These are phyloP conservation scores for Merops nubicus DNA, from an alignment of 2,113 vertebrate genomes.

Conservation along the genomic window DNA sequence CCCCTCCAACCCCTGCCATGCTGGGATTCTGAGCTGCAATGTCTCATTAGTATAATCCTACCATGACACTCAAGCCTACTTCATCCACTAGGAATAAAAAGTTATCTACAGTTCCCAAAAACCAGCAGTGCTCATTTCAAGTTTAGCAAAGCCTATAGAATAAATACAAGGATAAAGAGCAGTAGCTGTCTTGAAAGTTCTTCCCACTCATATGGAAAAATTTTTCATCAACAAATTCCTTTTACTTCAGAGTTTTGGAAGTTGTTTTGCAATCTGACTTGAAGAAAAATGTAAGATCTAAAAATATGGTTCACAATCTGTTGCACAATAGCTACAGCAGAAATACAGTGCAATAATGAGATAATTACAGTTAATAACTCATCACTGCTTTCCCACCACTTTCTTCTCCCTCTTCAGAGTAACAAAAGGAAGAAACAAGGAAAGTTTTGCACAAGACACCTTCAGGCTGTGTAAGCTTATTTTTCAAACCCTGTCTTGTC, in stretches of 20 bases:
- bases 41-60: not conserved
- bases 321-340: constrained; percentile 46
- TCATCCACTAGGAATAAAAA: not conserved
- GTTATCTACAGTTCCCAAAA: not conserved
- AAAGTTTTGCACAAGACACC: constrained; percentile 47
- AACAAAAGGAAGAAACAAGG: constrained; percentile 58
- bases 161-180: not conserved
- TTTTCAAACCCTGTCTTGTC: constrained; percentile 29
- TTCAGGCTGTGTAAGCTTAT: constrained; percentile 45
- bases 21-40: not conserved
- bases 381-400: constrained; percentile 54
- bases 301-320: constrained; percentile 54
- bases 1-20: no score
- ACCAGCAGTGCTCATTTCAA: not conserved
- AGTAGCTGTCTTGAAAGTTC: not conserved
- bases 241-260: constrained; percentile 45
- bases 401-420: constrained; percentile 20
- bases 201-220: not conserved
- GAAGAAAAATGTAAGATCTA: constrained; percentile 30
- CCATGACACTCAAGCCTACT: not conserved
- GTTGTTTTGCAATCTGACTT: constrained; percentile 52
- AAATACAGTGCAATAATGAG: constrained; percentile 27
- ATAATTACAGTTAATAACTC: constrained; percentile 58
- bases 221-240: constrained; percentile 9
- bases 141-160: not conserved